A percentile compares a stretch with the other conserved stretches of the same genome.
phyloP scores from a whole-genome alignment of 2,888 invertebrate genomes.

The Ceraclea dissimilis region DNA sequence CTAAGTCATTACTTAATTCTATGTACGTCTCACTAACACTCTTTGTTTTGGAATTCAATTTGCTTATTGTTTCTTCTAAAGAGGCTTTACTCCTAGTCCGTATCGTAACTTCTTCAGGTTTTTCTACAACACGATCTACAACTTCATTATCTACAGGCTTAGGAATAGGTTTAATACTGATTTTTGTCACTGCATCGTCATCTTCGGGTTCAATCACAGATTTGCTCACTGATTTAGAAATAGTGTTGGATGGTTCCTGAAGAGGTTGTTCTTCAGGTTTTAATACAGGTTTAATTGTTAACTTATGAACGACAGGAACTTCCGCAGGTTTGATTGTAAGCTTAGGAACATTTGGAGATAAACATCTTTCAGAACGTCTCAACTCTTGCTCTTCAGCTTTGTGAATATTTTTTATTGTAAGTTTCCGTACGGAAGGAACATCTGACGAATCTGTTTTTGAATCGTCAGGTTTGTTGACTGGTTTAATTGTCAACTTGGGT shows the following conservation, averaged over 20 bases:
- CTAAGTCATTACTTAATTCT: background rate
- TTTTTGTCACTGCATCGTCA: constrained; percentile 5
- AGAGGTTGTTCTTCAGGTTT: constrained; percentile 26
- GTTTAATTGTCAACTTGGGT: constrained; percentile 50
- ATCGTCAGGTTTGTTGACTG: constrained; percentile 44
- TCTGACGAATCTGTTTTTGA: constrained; percentile 23
- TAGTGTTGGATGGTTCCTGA: background rate
- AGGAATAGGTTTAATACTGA: constrained; percentile 27
- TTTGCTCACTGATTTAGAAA: background rate
- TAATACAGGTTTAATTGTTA: constrained; percentile 9
- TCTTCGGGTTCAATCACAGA: background rate
- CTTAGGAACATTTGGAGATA: background rate
- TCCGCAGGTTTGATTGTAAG: background rate
- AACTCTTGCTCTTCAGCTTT: constrained; percentile 3
- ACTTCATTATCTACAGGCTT: constrained; percentile 14
- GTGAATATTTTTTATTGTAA: constrained; percentile 30
- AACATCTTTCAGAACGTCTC: background rate
- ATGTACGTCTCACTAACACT: constrained; percentile 21
- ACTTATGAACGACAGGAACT: background rate
- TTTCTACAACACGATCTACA: background rate
- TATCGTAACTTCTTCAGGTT: constrained; percentile 3
- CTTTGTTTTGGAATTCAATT: constrained; percentile 28
- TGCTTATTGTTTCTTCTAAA: constrained; percentile 11
- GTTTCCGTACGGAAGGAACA: constrained; percentile 33
- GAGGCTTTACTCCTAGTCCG: constrained; percentile 12